phyloP scores from a whole-genome alignment of 2,888 invertebrate species.

The Achlya flavicornis region DNA sequence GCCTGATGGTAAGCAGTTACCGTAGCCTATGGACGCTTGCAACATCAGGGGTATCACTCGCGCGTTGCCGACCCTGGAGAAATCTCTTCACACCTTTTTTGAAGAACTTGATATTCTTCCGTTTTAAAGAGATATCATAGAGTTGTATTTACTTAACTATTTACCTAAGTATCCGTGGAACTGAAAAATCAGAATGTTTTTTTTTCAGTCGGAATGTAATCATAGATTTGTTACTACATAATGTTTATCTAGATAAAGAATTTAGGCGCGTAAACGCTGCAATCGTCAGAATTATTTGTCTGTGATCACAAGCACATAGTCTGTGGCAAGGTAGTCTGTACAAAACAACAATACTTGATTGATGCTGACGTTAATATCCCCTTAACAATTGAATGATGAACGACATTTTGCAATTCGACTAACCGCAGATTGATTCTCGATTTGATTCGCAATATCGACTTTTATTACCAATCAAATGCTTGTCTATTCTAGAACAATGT shows the following conservation, averaged over 20 bases:
- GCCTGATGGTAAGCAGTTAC: too few relatives aligned
- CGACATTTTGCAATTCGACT: slow-evolving; percentile 61
- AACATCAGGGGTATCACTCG: too few relatives aligned
- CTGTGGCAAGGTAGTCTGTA: slow-evolving; percentile 32
- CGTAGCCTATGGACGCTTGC: too few relatives aligned
- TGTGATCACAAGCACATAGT: slow-evolving; percentile 37
- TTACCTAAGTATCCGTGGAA: too few relatives aligned
- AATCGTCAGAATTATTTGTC: slow-evolving; percentile 29
- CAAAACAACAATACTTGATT: slow-evolving; percentile 58
- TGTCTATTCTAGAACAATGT: slow-evolving; percentile 22
- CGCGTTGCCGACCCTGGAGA: too few relatives aligned
- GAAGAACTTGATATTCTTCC: too few relatives aligned
- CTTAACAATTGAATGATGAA: slow-evolving; percentile 73
- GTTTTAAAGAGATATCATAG: too few relatives aligned
- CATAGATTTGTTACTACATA: too few relatives aligned
- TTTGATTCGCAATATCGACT: slow-evolving; percentile 54
- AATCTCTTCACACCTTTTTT: too few relatives aligned
- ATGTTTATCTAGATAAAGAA: neutral
- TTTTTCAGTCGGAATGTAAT: too few relatives aligned
- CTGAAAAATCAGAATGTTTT: too few relatives aligned
- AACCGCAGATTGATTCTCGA: slow-evolving; percentile 52
- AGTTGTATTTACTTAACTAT: too few relatives aligned
- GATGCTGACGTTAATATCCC: slow-evolving; percentile 62
- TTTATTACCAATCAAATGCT: slow-evolving; percentile 55
- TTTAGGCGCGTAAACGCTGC: neutral